Percentiles rank a stretch among this genome's conserved stretches.
These are phyloP conservation scores for Spodoptera frugiperda DNA, from an alignment of 1,140 invertebrate genomes.

Conservation along the genomic window DNA sequence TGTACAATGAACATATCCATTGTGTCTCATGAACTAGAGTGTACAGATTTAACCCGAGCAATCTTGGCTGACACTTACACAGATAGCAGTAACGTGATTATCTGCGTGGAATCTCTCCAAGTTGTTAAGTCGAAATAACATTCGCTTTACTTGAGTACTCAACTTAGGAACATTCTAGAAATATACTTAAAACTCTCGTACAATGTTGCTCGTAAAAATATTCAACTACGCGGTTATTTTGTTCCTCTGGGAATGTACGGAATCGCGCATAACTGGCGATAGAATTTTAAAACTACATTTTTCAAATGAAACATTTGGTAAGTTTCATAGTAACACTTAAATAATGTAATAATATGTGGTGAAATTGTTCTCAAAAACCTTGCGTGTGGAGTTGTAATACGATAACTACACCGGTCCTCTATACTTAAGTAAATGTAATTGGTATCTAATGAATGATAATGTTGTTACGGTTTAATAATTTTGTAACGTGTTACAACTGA, in stretches of 20 bases:
- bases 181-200: slow-evolving; percentile 24
- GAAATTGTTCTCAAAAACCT: no score
- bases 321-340: no score
- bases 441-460: no score
- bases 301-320: not conserved
- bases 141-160: not conserved
- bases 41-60: not conserved
- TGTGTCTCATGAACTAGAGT: not conserved
- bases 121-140: slow-evolving; percentile 19
- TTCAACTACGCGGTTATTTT: slow-evolving; percentile 10
- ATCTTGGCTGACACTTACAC: no score
- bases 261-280: not conserved
- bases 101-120: slow-evolving; percentile 10
- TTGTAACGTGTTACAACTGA: no score
- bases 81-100: not conserved
- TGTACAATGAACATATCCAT: not conserved
- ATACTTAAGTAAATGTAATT: no score
- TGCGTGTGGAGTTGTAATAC: no score
- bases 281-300: slow-evolving; percentile 8
- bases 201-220: slow-evolving; percentile 15
- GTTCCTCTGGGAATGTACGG: not conserved
- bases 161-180: not conserved
- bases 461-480: no score
- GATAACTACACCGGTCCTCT: no score
- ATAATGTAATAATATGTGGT: no score